Conservation (phyloP, 1,140 invertebrate species). For the Hylaeus anthracinus region DNA sequence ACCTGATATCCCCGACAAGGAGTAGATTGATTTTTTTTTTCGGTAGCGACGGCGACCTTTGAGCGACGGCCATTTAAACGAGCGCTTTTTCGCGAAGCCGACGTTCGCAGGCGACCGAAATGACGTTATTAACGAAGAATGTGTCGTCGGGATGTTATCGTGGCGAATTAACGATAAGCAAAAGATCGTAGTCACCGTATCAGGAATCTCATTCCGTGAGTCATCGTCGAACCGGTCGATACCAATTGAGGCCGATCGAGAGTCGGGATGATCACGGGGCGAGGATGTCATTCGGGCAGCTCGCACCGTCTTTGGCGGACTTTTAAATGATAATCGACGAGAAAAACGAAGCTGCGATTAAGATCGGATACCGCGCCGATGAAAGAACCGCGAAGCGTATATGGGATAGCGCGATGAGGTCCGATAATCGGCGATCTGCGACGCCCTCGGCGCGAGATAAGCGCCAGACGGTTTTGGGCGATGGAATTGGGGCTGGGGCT, state of each 20-base stretch:
- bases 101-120: slow-evolving; percentile 43
- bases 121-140: slow-evolving; percentile 60
- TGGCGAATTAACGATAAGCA: slow-evolving; percentile 59
- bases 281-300: background rate
- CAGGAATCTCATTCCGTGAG: slow-evolving; percentile 48
- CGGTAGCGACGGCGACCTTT: slow-evolving; percentile 3
- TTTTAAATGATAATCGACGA: slow-evolving; percentile 31
- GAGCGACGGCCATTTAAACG: slow-evolving; percentile 14
- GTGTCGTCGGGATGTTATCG: slow-evolving; percentile 59
- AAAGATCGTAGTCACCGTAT: slow-evolving; percentile 40
- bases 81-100: background rate
- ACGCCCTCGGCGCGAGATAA: background rate
- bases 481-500: too few species aligned
- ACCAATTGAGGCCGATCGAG: slow-evolving; percentile 61
- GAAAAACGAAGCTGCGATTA: slow-evolving; percentile 14
- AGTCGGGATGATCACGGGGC: slow-evolving; percentile 38
- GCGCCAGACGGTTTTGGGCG: background rate
- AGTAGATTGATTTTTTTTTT: background rate
- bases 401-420: background rate
- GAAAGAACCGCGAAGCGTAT: background rate
- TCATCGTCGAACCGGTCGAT: slow-evolving; percentile 62
- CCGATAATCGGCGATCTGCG: background rate
- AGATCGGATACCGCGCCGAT: slow-evolving; percentile 3
- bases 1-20: background rate
- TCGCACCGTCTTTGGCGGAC: slow-evolving; percentile 31